Evolutionary conservation across 2,888 invertebrate species (phyloP).

Genomic region (Embidobia sp.): DNA sequence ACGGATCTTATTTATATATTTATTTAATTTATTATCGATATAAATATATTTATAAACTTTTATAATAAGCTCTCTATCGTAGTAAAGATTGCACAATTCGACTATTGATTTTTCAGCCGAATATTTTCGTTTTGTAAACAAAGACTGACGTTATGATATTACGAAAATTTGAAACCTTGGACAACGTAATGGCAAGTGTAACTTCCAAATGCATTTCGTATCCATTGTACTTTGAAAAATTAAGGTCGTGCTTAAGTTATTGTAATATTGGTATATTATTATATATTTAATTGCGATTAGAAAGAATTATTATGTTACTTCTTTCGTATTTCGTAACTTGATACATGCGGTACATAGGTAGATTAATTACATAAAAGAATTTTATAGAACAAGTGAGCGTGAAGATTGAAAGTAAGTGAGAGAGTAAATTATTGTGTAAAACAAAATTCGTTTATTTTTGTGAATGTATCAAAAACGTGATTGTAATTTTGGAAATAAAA

Average conservation of each 20-base stretch:
- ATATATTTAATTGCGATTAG: not conserved
- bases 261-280: not conserved
- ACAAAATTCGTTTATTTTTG: not conserved
- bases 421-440: not conserved
- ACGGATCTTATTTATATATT: slow-evolving; percentile 48
- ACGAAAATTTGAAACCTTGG: not conserved
- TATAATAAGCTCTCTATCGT: slow-evolving; percentile 8
- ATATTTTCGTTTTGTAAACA: slow-evolving; percentile 9
- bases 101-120: slow-evolving; percentile 1
- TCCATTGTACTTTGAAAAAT: slow-evolving; percentile 11
- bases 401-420: slow-evolving; percentile 1
- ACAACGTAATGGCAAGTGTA: not conserved
- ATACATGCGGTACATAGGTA: too few species aligned
- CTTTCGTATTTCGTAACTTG: too few species aligned
- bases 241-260: too few species aligned
- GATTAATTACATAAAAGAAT: not conserved
- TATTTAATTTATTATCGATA: slow-evolving; percentile 44
- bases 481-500: not conserved
- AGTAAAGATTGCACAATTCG: slow-evolving; percentile 43
- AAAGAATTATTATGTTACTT: not conserved
- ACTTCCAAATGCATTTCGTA: too few species aligned
- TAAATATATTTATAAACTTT: slow-evolving; percentile 23
- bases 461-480: not conserved
- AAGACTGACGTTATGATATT: slow-evolving; percentile 40
- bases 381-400: slow-evolving; percentile 11